Conservation (phyloP, 2,113 vertebrate species). For the Nothobranchius furzeri region DNA sequence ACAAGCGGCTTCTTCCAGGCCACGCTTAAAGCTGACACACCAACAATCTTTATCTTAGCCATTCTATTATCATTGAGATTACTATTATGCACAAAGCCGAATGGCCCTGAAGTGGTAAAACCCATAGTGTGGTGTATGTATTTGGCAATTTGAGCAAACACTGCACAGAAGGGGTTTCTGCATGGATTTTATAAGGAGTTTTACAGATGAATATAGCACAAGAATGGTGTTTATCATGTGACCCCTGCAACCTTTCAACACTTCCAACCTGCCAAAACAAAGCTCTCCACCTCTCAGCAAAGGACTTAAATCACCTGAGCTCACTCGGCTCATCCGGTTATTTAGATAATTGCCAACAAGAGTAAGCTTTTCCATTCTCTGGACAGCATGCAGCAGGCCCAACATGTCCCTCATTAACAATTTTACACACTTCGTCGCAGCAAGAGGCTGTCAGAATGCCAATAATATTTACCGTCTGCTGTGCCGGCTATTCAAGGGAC, state of each 20-base stretch:
- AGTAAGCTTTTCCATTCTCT: slow-evolving; percentile 69
- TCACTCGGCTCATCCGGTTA: slow-evolving; percentile 70
- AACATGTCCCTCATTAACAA: slow-evolving; percentile 82
- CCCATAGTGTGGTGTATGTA: slow-evolving; percentile 22
- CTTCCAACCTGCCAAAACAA: slow-evolving; percentile 67
- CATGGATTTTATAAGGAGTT: slow-evolving; percentile 38
- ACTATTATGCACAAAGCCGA: slow-evolving; percentile 43
- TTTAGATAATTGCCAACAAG: slow-evolving; percentile 79
- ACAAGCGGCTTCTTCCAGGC: slow-evolving; percentile 55
- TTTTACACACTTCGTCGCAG: slow-evolving; percentile 79
- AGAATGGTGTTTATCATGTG: slow-evolving; percentile 51
- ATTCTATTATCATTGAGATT: slow-evolving; percentile 37
- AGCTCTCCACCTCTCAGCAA: slow-evolving; percentile 58
- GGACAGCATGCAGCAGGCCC: slow-evolving; percentile 68
- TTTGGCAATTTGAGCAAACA: slow-evolving; percentile 57
- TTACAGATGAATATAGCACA: slow-evolving; percentile 41
- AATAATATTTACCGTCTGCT: slow-evolving; percentile 82
- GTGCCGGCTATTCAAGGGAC: slow-evolving; percentile 65
- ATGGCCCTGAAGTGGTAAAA: slow-evolving; percentile 43
- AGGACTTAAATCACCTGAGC: slow-evolving; percentile 73
- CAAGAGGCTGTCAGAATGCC: slow-evolving; percentile 76
- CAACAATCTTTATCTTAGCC: slow-evolving; percentile 42
- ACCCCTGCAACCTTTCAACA: slow-evolving; percentile 49
- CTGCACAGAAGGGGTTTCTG: slow-evolving; percentile 14
- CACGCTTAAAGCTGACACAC: slow-evolving; percentile 46